Evolutionary conservation across 2,888 invertebrate genomes (phyloP).

Genomic region (Parnassius mnemosyne): DNA sequence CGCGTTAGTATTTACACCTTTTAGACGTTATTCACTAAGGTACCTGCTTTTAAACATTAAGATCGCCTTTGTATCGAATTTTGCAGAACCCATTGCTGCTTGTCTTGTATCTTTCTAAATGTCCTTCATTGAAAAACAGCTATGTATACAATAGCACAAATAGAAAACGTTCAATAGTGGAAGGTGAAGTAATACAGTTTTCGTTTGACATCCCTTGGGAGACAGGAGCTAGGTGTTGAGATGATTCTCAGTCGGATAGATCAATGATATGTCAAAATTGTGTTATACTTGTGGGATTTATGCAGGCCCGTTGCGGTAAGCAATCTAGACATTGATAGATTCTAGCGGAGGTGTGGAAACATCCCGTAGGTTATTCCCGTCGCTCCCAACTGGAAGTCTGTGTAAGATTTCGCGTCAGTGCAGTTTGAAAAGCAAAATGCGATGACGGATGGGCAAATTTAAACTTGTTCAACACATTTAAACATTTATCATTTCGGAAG

Average conservation of each 20-base stretch:
- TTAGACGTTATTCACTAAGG: conserved; percentile 22
- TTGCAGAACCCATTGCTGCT: conserved; percentile 28
- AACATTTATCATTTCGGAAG: conserved; percentile 16
- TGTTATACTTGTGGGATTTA: conserved; percentile 73
- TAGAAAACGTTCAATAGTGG: conserved; percentile 21
- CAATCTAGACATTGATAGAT: conserved; percentile 72
- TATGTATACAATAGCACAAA: conserved; percentile 27
- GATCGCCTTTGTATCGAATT: conserved; percentile 8
- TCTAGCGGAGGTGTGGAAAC: conserved; percentile 41
- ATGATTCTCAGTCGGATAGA: conserved; percentile 66
- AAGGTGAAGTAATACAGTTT: conserved; percentile 46
- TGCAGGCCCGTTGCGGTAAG: conserved; percentile 54
- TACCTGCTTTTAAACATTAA: conserved; percentile 22
- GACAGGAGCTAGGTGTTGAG: conserved; percentile 65
- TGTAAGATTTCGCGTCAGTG: conserved; percentile 18
- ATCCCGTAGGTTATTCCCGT: conserved; percentile 32
- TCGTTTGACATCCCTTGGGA: conserved; percentile 47
- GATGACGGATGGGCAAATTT: conserved; percentile 16
- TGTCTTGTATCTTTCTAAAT: neutral
- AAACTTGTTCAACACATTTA: conserved; percentile 10
- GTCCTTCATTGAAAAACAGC: conserved; percentile 14
- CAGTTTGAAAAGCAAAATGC: conserved; percentile 25
- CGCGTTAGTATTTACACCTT: conserved; percentile 30
- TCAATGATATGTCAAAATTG: conserved; percentile 77
- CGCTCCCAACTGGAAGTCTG: conserved; percentile 5